Evolutionary conservation across 2,888 invertebrate species (phyloP).

Genomic region (Rugalucina vietnamica): DNA sequence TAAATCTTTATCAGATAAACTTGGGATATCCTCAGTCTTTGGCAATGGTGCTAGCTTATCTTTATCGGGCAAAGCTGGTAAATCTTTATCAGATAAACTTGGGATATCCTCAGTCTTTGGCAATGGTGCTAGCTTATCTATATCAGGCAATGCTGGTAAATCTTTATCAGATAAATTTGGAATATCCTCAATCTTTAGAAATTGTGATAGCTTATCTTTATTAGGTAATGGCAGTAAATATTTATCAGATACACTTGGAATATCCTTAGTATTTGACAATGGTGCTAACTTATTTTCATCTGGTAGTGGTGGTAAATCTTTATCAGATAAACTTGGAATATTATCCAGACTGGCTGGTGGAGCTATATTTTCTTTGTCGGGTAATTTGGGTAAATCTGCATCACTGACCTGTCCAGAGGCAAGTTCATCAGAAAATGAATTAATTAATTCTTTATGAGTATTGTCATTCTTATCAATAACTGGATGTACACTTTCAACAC

Average conservation of each 20-base stretch:
- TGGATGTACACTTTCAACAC: neutral
- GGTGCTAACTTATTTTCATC: conserved; percentile 3
- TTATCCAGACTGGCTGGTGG: no score
- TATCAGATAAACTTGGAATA: no score
- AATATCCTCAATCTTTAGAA: conserved; percentile 30
- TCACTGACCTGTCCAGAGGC: no score
- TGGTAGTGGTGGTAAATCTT: neutral
- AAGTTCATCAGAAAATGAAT: no score
- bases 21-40: conserved; percentile 15
- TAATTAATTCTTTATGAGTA: no score
- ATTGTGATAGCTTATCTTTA: conserved; percentile 2
- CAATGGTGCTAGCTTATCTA: conserved; percentile 28
- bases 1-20: conserved; percentile 28
- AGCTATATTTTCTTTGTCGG: no score
- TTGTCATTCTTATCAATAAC: no score
- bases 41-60: conserved; percentile 32
- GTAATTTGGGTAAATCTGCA: no score
- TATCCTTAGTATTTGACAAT: neutral
- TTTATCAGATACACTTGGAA: conserved; percentile 16
- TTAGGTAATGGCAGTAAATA: conserved; percentile 26
- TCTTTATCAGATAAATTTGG: conserved; percentile 17
- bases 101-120: neutral
- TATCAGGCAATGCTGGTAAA: conserved; percentile 34
- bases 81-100: conserved; percentile 1
- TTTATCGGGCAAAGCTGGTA: conserved; percentile 30